These are phyloP conservation scores for Bolborhynchus lineola DNA, from an alignment of 2,113 vertebrate species.

Conservation along the genomic window DNA sequence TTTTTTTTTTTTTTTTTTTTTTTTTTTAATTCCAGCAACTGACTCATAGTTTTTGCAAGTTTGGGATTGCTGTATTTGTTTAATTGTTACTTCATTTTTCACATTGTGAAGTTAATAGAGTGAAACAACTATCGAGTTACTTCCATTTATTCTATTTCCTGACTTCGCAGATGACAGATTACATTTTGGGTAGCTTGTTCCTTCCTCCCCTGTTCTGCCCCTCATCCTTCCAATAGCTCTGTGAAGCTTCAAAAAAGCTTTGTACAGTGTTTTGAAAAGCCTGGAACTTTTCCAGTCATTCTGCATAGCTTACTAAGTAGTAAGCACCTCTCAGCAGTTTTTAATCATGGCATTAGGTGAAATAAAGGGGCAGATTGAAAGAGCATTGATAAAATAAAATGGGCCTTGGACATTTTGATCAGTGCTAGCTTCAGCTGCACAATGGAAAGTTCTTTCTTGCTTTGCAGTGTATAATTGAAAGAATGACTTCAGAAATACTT, in stretches of 20 bases:
- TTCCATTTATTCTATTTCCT: neutral
- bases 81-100: neutral
- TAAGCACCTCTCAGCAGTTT: neutral
- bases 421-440: neutral
- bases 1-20: neutral
- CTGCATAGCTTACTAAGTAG: neutral
- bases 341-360: neutral
- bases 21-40: neutral
- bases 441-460: neutral
- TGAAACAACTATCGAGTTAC: neutral
- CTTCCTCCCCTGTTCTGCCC: neutral
- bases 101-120: neutral
- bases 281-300: neutral
- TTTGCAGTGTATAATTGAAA: neutral
- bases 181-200: fast-evolving
- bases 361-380: neutral
- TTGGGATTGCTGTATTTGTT: neutral
- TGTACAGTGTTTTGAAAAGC: neutral
- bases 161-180: neutral
- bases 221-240: neutral
- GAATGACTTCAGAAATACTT: neutral
- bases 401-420: neutral
- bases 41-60: neutral
- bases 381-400: neutral
- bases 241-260: neutral